These are phyloP conservation scores for Pherbina coryleti DNA, from an alignment of 2,888 invertebrate genomes.

Conservation along the genomic window DNA sequence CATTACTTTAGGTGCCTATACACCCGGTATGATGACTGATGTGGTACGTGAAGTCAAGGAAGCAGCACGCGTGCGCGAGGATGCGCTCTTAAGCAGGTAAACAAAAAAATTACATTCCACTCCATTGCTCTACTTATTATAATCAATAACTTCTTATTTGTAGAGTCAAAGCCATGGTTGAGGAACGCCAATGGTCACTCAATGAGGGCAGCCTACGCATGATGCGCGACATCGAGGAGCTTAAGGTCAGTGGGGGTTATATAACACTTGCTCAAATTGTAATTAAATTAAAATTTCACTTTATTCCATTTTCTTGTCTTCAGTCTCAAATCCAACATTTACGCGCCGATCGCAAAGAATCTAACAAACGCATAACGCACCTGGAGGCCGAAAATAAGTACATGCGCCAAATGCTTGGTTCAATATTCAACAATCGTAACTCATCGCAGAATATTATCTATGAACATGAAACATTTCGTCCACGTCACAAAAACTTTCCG, in stretches of 20 bases:
- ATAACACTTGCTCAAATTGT: background rate
- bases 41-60: conserved; percentile 81
- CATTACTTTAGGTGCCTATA: conserved; percentile 72
- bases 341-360: conserved; percentile 76
- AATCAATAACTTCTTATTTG: background rate
- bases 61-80: conserved; percentile 79
- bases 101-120: background rate
- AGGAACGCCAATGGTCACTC: conserved; percentile 69
- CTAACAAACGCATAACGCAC: conserved; percentile 77
- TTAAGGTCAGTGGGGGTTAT: conserved; percentile 60
- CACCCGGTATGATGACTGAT: conserved; percentile 81
- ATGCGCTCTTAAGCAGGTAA: conserved; percentile 73
- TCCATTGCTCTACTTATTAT: background rate
- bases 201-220: conserved; percentile 67
- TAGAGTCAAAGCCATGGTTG: conserved; percentile 69
- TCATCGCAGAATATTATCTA: conserved; percentile 61
- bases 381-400: conserved; percentile 78
- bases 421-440: conserved; percentile 59
- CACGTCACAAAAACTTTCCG: conserved; percentile 58
- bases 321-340: conserved; percentile 78
- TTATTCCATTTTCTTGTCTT: conserved; percentile 17
- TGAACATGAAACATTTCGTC: conserved; percentile 63
- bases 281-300: background rate
- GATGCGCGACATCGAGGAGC: conserved; percentile 68
- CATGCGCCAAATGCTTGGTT: conserved; percentile 65